Conservation (phyloP, 1,140 invertebrate species). For the Drosophila melanica region DNA sequence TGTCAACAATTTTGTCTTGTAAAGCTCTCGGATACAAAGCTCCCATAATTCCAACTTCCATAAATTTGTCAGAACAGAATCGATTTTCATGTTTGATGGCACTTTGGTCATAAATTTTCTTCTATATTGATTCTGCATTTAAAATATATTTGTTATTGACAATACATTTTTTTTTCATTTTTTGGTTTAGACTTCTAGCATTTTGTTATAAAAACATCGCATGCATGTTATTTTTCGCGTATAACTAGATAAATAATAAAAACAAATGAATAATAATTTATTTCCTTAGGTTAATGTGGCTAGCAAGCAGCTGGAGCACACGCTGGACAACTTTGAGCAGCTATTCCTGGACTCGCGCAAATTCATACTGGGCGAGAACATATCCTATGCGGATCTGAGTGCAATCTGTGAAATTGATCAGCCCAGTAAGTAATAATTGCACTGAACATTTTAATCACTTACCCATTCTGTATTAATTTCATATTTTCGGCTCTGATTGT, state of each 20-base stretch:
- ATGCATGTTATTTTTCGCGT: too few relatives aligned
- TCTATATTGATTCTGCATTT: too few relatives aligned
- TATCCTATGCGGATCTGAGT: conserved; percentile 91
- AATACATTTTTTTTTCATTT: too few relatives aligned
- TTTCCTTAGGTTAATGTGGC: conserved; percentile 61
- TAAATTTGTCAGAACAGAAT: too few relatives aligned
- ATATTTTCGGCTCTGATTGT: background rate
- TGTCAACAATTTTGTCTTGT: too few relatives aligned
- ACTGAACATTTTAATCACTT: background rate
- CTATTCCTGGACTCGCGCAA: conserved; percentile 87
- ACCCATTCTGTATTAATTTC: background rate
- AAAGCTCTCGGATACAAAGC: too few relatives aligned
- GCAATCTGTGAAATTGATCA: conserved; percentile 93
- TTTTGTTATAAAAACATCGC: too few relatives aligned
- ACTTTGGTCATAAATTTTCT: too few relatives aligned
- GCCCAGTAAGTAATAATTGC: conserved; percentile 85
- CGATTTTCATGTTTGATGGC: too few relatives aligned
- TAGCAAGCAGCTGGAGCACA: conserved; percentile 86
- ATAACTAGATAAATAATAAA: background rate
- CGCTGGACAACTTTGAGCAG: conserved; percentile 87
- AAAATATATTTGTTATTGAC: too few relatives aligned
- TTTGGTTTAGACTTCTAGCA: too few relatives aligned
- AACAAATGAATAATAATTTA: background rate
- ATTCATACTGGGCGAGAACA: conserved; percentile 89
- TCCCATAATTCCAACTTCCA: too few relatives aligned